Evolutionary conservation across 2,797 vertebrate species (phyloP).

Genomic region (Pitangus sulphuratus): DNA sequence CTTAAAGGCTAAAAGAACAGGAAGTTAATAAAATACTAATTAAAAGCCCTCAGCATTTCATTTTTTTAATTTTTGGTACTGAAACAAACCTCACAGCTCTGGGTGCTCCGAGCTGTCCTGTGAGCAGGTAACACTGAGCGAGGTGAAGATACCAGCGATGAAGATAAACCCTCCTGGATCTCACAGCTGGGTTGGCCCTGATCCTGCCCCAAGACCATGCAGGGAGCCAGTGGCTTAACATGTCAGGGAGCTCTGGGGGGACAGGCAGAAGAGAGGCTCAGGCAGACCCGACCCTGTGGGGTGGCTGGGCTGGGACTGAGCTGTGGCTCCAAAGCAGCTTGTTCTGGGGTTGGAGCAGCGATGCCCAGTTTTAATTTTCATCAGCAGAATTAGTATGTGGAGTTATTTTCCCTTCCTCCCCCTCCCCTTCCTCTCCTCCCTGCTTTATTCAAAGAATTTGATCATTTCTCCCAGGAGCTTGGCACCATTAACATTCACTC

Average conservation of each 20-base stretch:
- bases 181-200: background rate
- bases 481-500: conserved; percentile 50
- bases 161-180: background rate
- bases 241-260: accelerated
- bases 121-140: background rate
- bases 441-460: background rate
- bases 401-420: conserved; percentile 4
- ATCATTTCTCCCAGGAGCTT: conserved; percentile 55
- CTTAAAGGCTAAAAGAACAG: background rate
- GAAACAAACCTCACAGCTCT: background rate
- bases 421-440: conserved; percentile 26
- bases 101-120: background rate
- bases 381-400: conserved; percentile 38
- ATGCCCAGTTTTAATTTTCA: conserved; percentile 21
- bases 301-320: background rate
- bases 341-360: background rate
- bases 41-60: background rate
- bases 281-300: accelerated
- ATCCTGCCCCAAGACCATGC: background rate
- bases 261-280: background rate
- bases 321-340: background rate
- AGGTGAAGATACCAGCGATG: background rate
- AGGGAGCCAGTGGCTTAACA: background rate
- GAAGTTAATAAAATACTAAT: background rate
- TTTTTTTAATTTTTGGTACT: background rate